A percentile compares a stretch with the other conserved stretches of the same genome.
These are phyloP conservation scores for Ichneumoninae sp. DNA, from an alignment of 2,888 invertebrate genomes.

Conservation along the genomic window DNA sequence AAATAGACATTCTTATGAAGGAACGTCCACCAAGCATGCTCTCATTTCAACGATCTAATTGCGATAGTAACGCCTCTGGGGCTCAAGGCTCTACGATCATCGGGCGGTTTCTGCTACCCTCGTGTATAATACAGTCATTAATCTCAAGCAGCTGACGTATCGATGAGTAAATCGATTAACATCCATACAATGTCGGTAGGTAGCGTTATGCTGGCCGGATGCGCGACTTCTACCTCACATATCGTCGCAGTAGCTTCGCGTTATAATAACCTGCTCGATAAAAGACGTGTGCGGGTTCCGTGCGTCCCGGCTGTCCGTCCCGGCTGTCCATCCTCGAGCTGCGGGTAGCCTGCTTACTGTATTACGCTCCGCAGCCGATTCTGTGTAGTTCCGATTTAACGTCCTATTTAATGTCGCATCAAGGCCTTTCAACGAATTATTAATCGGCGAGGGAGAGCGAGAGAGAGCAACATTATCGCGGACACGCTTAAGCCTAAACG, in stretches of 20 bases:
- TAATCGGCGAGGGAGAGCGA: slow-evolving; percentile 10
- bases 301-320: neutral
- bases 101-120: neutral
- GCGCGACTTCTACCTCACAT: neutral
- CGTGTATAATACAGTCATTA: slow-evolving; percentile 18
- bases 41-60: neutral
- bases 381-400: slow-evolving; percentile 18
- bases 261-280: slow-evolving; percentile 1
- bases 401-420: slow-evolving; percentile 27
- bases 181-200: neutral
- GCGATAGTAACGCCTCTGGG: too few species aligned
- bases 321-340: slow-evolving; percentile 7
- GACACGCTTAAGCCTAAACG: slow-evolving; percentile 29
- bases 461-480: slow-evolving; percentile 18
- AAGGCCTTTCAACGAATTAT: slow-evolving; percentile 29
- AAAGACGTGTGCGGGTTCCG: neutral
- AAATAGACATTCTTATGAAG: too few species aligned
- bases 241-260: neutral
- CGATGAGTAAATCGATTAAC: slow-evolving; percentile 11
- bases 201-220: neutral
- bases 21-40: neutral
- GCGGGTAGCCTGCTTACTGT: slow-evolving; percentile 28
- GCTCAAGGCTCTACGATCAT: neutral
- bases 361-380: neutral
- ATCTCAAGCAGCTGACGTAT: slow-evolving; percentile 19